phyloP scores from a whole-genome alignment of 1,140 invertebrate species.

The Rhopalosiphum maidis region DNA sequence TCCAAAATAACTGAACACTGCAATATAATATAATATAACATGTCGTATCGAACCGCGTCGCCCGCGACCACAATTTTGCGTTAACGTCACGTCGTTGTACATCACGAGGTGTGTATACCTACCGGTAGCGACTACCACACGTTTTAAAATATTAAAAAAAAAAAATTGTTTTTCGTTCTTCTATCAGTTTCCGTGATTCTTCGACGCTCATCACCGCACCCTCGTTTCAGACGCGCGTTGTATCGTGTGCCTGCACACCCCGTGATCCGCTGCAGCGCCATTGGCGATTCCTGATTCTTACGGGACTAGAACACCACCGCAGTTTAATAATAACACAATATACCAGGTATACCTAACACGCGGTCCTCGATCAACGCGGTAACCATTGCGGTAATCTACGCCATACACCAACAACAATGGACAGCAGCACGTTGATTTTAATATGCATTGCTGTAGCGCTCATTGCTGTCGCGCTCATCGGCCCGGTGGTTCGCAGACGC shows the following conservation, averaged over 20 bases:
- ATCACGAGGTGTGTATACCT: not conserved
- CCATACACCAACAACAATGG: not conserved
- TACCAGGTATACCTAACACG: not conserved
- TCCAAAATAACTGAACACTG: not conserved
- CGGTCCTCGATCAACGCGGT: not conserved
- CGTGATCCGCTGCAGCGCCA: not conserved
- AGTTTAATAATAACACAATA: not conserved
- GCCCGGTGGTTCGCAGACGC: not conserved
- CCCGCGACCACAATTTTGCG: not conserved
- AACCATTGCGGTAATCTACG: not conserved
- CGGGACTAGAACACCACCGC: no score
- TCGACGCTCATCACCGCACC: no score
- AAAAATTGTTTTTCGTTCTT: not conserved
- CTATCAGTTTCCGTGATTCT: not conserved
- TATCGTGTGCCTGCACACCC: no score
- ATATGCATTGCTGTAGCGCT: constrained; percentile 22
- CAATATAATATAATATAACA: not conserved
- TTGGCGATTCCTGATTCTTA: not conserved
- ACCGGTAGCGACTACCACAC: not conserved
- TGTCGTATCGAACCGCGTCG: not conserved
- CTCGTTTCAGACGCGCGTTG: not conserved
- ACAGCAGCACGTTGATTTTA: not conserved
- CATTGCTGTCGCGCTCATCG: not conserved
- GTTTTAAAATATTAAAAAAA: not conserved
- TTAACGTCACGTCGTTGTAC: not conserved